A percentile compares a stretch with the other conserved stretches of the same genome.
Evolutionary conservation across 2,888 invertebrate genomes (phyloP).

Genomic region (Orthosia gothica): DNA sequence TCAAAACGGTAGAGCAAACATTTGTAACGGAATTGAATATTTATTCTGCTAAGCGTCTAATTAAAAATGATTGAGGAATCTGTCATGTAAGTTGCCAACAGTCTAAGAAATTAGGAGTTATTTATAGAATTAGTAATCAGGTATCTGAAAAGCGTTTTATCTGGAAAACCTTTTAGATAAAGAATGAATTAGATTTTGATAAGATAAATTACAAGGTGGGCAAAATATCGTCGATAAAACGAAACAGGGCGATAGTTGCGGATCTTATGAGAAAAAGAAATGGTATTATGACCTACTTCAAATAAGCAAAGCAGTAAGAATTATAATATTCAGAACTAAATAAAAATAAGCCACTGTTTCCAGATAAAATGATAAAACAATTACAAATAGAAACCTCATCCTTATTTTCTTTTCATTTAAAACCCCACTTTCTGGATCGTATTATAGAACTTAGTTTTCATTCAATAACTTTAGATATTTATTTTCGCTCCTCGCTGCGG

Average conservation of each 20-base stretch:
- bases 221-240: no score
- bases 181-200: not conserved
- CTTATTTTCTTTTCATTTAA: constrained; percentile 45
- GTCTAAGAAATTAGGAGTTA: not conserved
- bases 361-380: constrained; percentile 7
- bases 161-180: not conserved
- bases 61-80: constrained; percentile 16
- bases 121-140: not conserved
- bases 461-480: constrained; percentile 69
- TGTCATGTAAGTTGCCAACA: not conserved
- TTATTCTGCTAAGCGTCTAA: not conserved
- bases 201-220: not conserved
- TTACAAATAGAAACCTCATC: constrained; percentile 22
- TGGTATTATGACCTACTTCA: no score
- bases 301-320: no score
- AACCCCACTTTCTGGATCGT: constrained; percentile 27
- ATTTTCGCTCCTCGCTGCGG: constrained; percentile 63
- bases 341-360: not conserved
- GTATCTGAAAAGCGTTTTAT: no score
- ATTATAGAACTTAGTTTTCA: constrained; percentile 60
- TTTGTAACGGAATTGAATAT: constrained; percentile 10
- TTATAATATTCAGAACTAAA: not conserved
- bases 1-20: not conserved
- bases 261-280: no score
- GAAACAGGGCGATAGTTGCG: no score